A percentile compares a stretch with the other conserved stretches of the same genome.
Evolutionary conservation across 2,888 invertebrate genomes (phyloP).

Genomic region (Mycogona germanica): DNA sequence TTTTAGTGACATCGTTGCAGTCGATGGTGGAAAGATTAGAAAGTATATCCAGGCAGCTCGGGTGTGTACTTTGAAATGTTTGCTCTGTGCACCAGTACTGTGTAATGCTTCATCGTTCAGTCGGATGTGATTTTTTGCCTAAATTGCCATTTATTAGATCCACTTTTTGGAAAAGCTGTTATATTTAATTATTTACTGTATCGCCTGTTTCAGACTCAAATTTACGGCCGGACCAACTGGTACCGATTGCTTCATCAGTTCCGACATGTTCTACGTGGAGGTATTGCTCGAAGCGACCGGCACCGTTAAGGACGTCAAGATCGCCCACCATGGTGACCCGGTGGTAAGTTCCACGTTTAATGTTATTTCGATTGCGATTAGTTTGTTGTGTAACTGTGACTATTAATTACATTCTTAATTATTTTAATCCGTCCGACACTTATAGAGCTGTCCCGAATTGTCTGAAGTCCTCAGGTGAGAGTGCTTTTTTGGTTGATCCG

Average conservation of each 20-base stretch:
- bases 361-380: neutral
- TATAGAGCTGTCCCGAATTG: conserved; percentile 75
- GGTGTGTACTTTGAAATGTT: conserved; percentile 38
- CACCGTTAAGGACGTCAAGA: conserved; percentile 73
- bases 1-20: conserved; percentile 64
- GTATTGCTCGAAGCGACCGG: conserved; percentile 73
- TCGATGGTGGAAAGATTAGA: conserved; percentile 86
- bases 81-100: too few relatives aligned
- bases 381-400: neutral
- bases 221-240: conserved; percentile 73
- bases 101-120: too few relatives aligned
- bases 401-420: too few relatives aligned
- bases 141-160: neutral
- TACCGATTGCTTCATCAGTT: conserved; percentile 76
- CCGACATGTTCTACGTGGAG: conserved; percentile 93
- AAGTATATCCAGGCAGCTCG: conserved; percentile 77
- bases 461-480: conserved; percentile 43
- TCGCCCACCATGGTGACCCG: conserved; percentile 80
- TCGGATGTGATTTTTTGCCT: neutral
- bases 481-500: too few relatives aligned
- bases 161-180: conserved; percentile 4
- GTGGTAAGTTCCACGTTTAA: conserved; percentile 16
- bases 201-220: conserved; percentile 48
- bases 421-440: conserved; percentile 15
- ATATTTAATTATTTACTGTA: neutral